These are phyloP conservation scores for Cyanoramphus novaezelandiae DNA, from an alignment of 2,113 vertebrate genomes.

Conservation along the genomic window DNA sequence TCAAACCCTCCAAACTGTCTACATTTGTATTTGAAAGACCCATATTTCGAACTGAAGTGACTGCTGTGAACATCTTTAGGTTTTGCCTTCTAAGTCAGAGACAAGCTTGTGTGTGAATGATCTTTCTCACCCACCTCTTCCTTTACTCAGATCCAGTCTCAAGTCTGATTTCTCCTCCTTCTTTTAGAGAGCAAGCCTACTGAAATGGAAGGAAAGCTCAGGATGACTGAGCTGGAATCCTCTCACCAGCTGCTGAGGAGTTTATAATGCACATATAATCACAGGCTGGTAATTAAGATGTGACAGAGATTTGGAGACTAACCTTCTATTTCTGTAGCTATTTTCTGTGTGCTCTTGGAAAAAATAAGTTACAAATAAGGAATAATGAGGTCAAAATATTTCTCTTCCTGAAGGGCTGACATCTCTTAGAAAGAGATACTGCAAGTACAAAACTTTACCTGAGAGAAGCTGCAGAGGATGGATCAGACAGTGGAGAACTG, in stretches of 20 bases:
- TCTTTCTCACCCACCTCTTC: not conserved
- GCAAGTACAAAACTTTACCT: not conserved
- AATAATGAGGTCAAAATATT: not conserved
- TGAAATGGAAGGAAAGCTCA: not conserved
- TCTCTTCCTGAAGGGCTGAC: not conserved
- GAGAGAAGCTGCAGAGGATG: not conserved
- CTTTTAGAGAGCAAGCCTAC: not conserved
- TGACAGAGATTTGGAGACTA: not conserved
- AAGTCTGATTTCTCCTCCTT: not conserved
- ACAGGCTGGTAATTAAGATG: not conserved
- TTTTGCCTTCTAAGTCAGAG: not conserved
- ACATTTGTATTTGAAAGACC: no score
- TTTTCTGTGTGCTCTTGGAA: not conserved
- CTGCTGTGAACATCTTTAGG: not conserved
- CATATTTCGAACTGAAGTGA: not conserved
- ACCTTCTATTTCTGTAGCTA: not conserved
- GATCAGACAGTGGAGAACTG: not conserved
- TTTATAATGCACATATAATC: not conserved
- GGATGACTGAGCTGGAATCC: not conserved
- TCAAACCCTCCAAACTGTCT: not conserved
- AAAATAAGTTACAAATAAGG: not conserved
- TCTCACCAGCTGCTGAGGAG: not conserved
- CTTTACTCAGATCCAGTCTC: not conserved
- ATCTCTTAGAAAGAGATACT: not conserved
- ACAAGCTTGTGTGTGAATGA: not conserved